Percentiles rank a stretch among this genome's conserved stretches.
Conservation (phyloP, 2,888 invertebrate genomes). For the Hyalella azteca region DNA sequence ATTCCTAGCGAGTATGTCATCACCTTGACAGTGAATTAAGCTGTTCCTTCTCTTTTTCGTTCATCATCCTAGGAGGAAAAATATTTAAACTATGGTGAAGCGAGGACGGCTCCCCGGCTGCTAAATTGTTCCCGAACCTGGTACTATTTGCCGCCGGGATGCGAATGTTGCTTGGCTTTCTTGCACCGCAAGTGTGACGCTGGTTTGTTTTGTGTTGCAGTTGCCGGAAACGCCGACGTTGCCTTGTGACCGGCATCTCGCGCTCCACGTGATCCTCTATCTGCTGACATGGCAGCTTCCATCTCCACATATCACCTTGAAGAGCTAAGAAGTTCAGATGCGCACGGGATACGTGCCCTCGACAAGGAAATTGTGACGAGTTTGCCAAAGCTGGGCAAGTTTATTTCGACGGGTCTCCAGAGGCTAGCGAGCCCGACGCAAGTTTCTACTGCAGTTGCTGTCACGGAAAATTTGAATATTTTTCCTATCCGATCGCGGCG, state of each 20-base stretch:
- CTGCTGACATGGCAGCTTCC: background rate
- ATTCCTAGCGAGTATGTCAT: too few relatives aligned
- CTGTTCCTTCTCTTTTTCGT: too few relatives aligned
- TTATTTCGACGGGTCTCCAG: background rate
- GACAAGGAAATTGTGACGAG: background rate
- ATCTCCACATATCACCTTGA: conserved; percentile 20
- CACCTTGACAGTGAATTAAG: too few relatives aligned
- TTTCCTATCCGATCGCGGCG: background rate
- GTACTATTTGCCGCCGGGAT: too few relatives aligned
- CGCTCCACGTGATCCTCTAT: background rate
- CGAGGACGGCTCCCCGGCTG: too few relatives aligned
- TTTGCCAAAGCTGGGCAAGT: background rate
- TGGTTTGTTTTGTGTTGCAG: background rate
- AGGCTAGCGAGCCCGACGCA: background rate
- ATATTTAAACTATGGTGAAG: too few relatives aligned
- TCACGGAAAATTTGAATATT: background rate
- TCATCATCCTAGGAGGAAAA: too few relatives aligned
- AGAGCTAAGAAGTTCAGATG: background rate
- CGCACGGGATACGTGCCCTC: background rate
- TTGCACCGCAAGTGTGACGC: too few relatives aligned
- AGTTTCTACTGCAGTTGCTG: background rate
- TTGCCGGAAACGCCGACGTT: background rate
- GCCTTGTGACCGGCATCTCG: background rate
- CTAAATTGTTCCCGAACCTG: too few relatives aligned
- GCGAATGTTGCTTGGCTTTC: too few relatives aligned